Conservation (phyloP, 92 coral and sea anemone genomes). For the Nematostella vectensis region DNA sequence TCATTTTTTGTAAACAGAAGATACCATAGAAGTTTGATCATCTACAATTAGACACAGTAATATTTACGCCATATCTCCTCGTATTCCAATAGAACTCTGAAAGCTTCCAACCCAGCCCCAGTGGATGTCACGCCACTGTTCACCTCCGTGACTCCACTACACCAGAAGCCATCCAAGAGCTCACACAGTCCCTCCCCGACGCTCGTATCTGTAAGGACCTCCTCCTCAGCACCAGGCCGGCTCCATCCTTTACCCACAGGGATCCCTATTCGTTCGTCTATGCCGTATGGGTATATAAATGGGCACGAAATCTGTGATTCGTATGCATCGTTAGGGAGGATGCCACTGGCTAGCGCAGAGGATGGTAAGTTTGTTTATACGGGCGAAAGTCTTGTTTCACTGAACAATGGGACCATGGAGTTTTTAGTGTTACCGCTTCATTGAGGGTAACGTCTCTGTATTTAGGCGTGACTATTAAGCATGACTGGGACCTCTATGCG, state of each 20-base stretch:
- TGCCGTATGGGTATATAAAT: neutral
- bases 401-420: too few species aligned
- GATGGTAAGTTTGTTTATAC: slow-evolving; percentile 15
- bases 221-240: slow-evolving; percentile 26
- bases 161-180: slow-evolving; percentile 42
- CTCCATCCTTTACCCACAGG: too few species aligned
- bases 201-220: slow-evolving; percentile 10
- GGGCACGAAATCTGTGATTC: slow-evolving; percentile 13
- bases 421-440: too few species aligned
- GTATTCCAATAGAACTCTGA: slow-evolving; percentile 54
- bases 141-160: slow-evolving; percentile 30
- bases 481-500: too few species aligned
- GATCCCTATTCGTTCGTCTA: slow-evolving; percentile 2
- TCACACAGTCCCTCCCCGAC: slow-evolving; percentile 42
- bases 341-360: slow-evolving; percentile 8
- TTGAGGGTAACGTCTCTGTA: too few species aligned
- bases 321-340: neutral
- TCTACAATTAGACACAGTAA: too few species aligned
- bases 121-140: slow-evolving; percentile 11
- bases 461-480: too few species aligned
- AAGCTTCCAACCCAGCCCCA: slow-evolving; percentile 29
- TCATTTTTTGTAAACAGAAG: too few species aligned
- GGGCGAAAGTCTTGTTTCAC: too few species aligned
- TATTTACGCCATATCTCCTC: too few species aligned
- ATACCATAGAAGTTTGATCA: too few species aligned